phyloP scores from a whole-genome alignment of 2,888 invertebrate species.

The Linnaemya vulpina region DNA sequence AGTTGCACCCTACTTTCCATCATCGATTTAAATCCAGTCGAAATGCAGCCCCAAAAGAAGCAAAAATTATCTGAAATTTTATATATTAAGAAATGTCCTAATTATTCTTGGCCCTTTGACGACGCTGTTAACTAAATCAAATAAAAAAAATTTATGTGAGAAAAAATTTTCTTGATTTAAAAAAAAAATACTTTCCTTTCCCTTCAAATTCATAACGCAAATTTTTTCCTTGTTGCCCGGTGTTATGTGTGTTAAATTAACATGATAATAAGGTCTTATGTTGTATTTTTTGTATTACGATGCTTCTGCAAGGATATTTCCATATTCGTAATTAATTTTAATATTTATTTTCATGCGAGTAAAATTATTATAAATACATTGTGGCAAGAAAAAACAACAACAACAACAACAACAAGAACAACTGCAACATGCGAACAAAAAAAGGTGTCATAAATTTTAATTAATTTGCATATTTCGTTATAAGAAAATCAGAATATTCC shows the following conservation, averaged over 20 bases:
- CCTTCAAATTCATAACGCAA: background rate
- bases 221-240: background rate
- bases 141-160: too few species aligned
- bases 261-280: background rate
- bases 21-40: too few species aligned
- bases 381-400: background rate
- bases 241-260: background rate
- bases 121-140: too few species aligned
- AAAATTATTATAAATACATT: background rate
- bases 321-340: background rate
- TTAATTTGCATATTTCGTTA: constrained; percentile 77
- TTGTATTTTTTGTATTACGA: background rate
- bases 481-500: constrained; percentile 14
- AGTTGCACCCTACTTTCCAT: too few species aligned
- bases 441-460: constrained; percentile 80
- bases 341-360: background rate
- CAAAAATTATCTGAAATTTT: too few species aligned
- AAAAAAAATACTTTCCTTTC: too few species aligned
- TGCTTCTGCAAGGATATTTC: background rate
- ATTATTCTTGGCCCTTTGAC: too few species aligned
- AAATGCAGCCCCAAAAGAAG: too few species aligned
- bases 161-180: too few species aligned
- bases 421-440: too few species aligned
- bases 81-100: too few species aligned
- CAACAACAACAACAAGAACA: too few species aligned